Evolutionary conservation across 2,888 invertebrate species (phyloP).

Genomic region (Pteria penguin): DNA sequence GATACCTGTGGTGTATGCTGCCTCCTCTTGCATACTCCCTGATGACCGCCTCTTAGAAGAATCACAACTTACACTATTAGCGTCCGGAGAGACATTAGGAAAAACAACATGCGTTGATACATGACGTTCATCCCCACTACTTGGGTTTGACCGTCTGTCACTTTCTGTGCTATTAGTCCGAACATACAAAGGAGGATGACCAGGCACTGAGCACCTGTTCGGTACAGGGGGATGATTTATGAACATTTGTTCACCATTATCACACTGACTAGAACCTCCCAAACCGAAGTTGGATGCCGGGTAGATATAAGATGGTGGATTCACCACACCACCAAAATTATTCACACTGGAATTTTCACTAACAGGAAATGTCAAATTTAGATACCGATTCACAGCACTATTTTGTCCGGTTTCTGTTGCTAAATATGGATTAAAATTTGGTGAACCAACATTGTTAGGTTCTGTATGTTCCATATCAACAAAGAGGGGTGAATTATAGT

Average conservation of each 20-base stretch:
- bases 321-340: conserved; percentile 30
- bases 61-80: conserved; percentile 70
- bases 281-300: conserved; percentile 1
- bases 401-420: not conserved
- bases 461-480: conserved; percentile 35
- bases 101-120: conserved; percentile 39
- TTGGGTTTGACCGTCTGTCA: conserved; percentile 46
- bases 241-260: conserved; percentile 49
- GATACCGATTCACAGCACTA: not conserved
- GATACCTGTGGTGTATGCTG: conserved; percentile 69
- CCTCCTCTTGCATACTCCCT: conserved; percentile 68
- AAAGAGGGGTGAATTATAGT: conserved; percentile 36
- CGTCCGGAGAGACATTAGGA: conserved; percentile 55
- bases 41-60: conserved; percentile 52
- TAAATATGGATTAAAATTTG: conserved; percentile 11
- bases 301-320: conserved; percentile 33
- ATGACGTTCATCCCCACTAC: conserved; percentile 49
- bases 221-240: conserved; percentile 55
- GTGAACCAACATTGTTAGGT: conserved; percentile 9
- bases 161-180: conserved; percentile 52
- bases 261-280: conserved; percentile 51
- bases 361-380: conserved; percentile 14
- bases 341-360: not conserved
- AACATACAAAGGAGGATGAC: conserved; percentile 48
- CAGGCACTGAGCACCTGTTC: conserved; percentile 54